Base-by-base conservation (phyloP, 2,797 vertebrate species). In the Microcaecilia unicolor region DNA sequence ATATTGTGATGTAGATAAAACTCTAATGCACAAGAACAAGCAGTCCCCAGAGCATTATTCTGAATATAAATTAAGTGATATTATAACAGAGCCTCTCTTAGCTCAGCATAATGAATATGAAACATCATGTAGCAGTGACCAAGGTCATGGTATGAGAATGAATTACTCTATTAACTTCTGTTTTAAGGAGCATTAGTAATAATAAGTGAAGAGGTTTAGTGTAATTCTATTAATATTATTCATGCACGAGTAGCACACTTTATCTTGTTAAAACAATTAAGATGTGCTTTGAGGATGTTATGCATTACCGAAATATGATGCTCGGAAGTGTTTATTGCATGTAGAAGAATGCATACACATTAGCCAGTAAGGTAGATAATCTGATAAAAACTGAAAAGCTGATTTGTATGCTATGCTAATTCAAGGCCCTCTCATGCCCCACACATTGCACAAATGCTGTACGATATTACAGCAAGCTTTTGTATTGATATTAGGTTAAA, bases 61-160 rank as follows among this genome's bases (percentile, higher is more conserved):
- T 66, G 90, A 89, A 89, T 91, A 92, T 92, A 94, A 93, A 98
- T 93, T 86, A 90, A 93, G 86, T 85, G 86, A 91, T 92, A 89
- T 92, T 92, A 89, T 89, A 91, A 88, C 82, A 70, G 81, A 78
- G 69, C 58, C 71, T 67, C 86, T 85, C 83, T 85, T 83, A 90
- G 85, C 86, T 88, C 81, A 80, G 84, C 76, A 42, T 91, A 92
- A 96, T 93, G 91, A 92, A 87, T 90, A 85, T 76, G 81, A 93
- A 88, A 87, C 88, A 86, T 89, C 84, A 84, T 90, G 88, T 89
- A 77, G 76, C 67, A 79, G 84, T 85, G 90, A 89, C 89, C 87
- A 87, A 86, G 90, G 91, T 91, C 89, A 88, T 67, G 66, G 72
- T 80, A 82, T 73, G 85, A 91, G 70, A 91, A 89, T 88, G 85